Conservation (phyloP, 2,113 vertebrate species). For the Columba livia region DNA sequence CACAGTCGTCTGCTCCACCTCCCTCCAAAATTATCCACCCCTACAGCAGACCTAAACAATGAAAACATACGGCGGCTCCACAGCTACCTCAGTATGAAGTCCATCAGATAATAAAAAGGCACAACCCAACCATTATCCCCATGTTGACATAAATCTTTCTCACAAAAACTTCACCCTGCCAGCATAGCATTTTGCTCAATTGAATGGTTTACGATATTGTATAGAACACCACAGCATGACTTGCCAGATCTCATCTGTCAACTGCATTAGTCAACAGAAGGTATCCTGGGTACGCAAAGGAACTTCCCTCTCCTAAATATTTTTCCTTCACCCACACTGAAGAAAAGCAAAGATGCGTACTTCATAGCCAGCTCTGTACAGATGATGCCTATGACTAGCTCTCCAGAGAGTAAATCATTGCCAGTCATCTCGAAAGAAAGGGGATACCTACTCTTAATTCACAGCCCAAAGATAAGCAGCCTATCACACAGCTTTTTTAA, state of each 20-base stretch:
- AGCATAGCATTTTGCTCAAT: not conserved
- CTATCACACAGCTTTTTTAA: not conserved
- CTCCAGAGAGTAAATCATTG: not conserved
- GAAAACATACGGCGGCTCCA: not conserved
- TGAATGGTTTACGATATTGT: not conserved
- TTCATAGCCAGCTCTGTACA: not conserved
- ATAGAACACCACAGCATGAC: not conserved
- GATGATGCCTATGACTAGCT: not conserved
- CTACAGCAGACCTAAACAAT: not conserved
- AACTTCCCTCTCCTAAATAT: not conserved
- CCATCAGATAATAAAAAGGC: not conserved
- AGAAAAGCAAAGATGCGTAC: not conserved
- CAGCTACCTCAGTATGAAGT: not conserved
- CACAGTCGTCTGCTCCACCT: not conserved
- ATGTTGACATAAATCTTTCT: not conserved
- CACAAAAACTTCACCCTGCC: not conserved
- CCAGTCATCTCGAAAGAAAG: not conserved
- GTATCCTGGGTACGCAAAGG: not conserved
- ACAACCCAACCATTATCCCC: not conserved
- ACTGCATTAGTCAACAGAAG: not conserved
- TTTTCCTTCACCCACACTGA: not conserved
- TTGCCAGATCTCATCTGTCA: not conserved
- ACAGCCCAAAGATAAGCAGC: not conserved
- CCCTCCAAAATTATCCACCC: not conserved
- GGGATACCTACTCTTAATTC: not conserved